Evolutionary conservation across 2,797 vertebrate genomes (phyloP), one percentile per base, ranked within the genome.

Genomic region (Liparis tanakae): DNA sequence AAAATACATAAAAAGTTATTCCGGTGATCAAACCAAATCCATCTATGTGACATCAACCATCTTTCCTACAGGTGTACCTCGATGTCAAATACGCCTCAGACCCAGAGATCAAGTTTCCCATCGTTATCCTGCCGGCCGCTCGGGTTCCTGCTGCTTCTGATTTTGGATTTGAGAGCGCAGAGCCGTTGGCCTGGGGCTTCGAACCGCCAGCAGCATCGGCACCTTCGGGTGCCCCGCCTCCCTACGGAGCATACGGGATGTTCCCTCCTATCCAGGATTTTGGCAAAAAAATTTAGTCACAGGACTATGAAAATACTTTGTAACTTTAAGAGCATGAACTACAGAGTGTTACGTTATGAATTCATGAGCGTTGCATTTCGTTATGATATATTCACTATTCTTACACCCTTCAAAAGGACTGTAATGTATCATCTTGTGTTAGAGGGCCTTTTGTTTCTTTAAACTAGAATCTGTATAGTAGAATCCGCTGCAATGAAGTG

Each of bases 41-140:
- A 50, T 15, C 30, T 20, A 10, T 39, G 2, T 60, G 54, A 55
- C 51, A 10, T 51, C 3, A 66, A 9, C 34, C 17, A 20, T 39
- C 3, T 74, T 60, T 75, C 66, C 48, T 61, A 50, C 85, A 95
- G 94, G 89, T 95, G 7, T 91, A 87, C 78, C 88, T 95, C 18
- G 91, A 94, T 44, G 71, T 94, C 10, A 93, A 93, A 61, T 94
- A 89, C 71, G 87, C 91, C 10, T 81, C 67, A 10, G 90, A 94
- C 74, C 93, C 92, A 41, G 68, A 91, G 84, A 86, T 95, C 72
- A 94, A 93, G 68, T 89, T 95, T 58, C 80, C 89, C 10, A 75
- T 94, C 2, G 67, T 91, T 73, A 78, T 95, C 74, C 78, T 94
- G 58, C 76, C 69, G 37, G 79, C 74, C 4, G 0, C n/a, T 55